phyloP scores from a whole-genome alignment of 1,140 invertebrate genomes.

The Drosophila eugracilis region DNA sequence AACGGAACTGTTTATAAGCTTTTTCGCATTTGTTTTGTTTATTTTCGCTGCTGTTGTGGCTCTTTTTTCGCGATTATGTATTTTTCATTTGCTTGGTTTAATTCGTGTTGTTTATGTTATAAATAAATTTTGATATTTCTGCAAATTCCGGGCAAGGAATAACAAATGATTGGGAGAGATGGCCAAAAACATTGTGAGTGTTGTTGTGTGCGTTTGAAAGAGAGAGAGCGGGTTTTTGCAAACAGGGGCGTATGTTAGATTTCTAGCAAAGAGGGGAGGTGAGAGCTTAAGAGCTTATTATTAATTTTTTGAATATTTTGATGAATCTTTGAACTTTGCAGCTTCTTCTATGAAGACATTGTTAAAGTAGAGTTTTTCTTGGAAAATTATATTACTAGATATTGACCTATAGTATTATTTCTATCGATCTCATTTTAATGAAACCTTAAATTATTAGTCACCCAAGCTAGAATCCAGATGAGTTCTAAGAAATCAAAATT shows the following conservation, averaged over 20 bases:
- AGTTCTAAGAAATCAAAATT: neutral
- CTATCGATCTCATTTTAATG: no score
- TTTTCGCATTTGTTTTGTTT: conserved; percentile 51
- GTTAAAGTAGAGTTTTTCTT: no score
- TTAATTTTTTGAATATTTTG: neutral
- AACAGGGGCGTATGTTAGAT: neutral
- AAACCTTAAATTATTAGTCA: no score
- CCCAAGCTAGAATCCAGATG: neutral
- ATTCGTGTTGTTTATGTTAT: conserved; percentile 76
- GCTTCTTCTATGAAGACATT: no score
- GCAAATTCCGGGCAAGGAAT: conserved; percentile 52
- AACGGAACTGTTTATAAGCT: conserved; percentile 50
- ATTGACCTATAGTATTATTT: no score
- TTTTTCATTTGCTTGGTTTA: conserved; percentile 44
- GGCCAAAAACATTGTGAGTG: conserved; percentile 13
- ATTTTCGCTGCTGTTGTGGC: conserved; percentile 27
- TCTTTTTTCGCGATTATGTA: conserved; percentile 35
- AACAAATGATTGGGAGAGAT: conserved; percentile 25
- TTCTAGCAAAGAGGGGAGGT: neutral
- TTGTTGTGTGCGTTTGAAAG: neutral
- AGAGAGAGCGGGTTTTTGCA: conserved; percentile 17
- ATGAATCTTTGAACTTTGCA: no score
- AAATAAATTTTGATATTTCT: conserved; percentile 66
- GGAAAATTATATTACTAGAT: no score
- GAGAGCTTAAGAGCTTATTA: neutral